Conservation (phyloP, 2,888 invertebrate genomes). For the Xanthostigma xanthostigma region DNA sequence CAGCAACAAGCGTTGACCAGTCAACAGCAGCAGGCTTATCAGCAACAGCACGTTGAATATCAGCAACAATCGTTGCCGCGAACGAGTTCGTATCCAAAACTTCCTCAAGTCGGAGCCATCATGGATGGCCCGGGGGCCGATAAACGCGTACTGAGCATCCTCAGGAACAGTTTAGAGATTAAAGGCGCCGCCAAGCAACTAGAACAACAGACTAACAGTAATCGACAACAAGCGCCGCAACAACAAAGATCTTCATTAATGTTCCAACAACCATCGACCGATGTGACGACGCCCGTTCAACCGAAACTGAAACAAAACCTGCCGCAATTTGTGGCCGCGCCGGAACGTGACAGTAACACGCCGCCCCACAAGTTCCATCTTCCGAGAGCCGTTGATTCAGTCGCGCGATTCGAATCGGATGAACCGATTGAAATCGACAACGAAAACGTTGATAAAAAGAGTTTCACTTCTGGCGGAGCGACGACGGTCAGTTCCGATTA, state of each 20-base stretch:
- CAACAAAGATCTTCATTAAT: slow-evolving; percentile 19
- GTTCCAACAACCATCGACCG: slow-evolving; percentile 27
- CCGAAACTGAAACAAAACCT: slow-evolving; percentile 28
- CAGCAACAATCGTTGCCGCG: slow-evolving; percentile 15
- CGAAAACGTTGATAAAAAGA: slow-evolving; percentile 11
- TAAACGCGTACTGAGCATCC: slow-evolving; percentile 52
- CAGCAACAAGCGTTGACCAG: slow-evolving; percentile 7
- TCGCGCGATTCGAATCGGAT: slow-evolving; percentile 34
- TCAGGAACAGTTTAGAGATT: slow-evolving; percentile 56
- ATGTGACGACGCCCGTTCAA: slow-evolving; percentile 27
- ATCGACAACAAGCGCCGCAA: neutral
- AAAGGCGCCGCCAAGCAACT: slow-evolving; percentile 37
- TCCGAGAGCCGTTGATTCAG: slow-evolving; percentile 52
- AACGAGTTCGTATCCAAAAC: slow-evolving; percentile 19
- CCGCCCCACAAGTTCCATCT: slow-evolving; percentile 46
- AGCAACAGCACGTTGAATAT: slow-evolving; percentile 14
- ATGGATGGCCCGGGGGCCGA: slow-evolving; percentile 38
- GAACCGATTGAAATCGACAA: slow-evolving; percentile 15
- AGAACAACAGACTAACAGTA: slow-evolving; percentile 25
- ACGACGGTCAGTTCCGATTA: slow-evolving; percentile 23
- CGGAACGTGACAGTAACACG: slow-evolving; percentile 9
- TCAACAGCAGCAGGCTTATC: slow-evolving; percentile 14
- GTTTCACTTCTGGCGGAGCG: slow-evolving; percentile 16
- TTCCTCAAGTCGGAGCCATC: slow-evolving; percentile 12
- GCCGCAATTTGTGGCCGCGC: slow-evolving; percentile 35